A percentile compares a stretch with the other conserved stretches of the same genome.
These are phyloP conservation scores for Aphidoletes aphidimyza DNA, from an alignment of 2,888 invertebrate genomes.

Conservation along the genomic window DNA sequence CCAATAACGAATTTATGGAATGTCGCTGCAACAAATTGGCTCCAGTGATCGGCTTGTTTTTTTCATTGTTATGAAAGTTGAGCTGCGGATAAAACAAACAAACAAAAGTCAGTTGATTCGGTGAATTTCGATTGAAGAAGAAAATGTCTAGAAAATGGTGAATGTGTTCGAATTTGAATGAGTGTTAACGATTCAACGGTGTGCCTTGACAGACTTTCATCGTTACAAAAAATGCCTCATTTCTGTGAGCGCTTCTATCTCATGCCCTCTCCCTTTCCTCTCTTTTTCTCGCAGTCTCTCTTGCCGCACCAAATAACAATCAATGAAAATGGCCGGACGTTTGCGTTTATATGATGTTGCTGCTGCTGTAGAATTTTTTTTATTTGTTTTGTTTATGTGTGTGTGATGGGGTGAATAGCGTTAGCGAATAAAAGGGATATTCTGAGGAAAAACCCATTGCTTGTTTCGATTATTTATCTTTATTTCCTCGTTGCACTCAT, in stretches of 20 bases:
- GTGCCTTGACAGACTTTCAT: background rate
- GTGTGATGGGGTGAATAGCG: background rate
- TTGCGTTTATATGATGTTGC: background rate
- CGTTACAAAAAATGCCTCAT: no score
- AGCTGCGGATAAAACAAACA: background rate
- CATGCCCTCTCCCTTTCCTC: no score
- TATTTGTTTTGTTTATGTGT: no score
- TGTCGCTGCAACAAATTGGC: slow-evolving; percentile 68
- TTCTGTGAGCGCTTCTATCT: no score
- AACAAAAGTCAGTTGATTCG: background rate
- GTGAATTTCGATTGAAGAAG: background rate
- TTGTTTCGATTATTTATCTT: slow-evolving; percentile 48
- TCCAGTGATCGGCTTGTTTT: slow-evolving; percentile 56
- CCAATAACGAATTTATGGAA: slow-evolving; percentile 69
- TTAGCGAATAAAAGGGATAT: background rate
- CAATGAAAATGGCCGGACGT: background rate
- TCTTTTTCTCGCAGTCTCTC: background rate
- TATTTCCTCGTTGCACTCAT: slow-evolving; percentile 2
- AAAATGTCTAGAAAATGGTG: background rate
- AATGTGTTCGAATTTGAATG: no score
- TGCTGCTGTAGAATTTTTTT: no score
- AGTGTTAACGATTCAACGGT: background rate
- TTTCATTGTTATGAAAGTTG: slow-evolving; percentile 50
- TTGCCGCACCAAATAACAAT: background rate
- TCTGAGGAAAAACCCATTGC: background rate